Base-by-base conservation (phyloP, 2,113 vertebrate genomes). In the Gymnogyps californianus region DNA sequence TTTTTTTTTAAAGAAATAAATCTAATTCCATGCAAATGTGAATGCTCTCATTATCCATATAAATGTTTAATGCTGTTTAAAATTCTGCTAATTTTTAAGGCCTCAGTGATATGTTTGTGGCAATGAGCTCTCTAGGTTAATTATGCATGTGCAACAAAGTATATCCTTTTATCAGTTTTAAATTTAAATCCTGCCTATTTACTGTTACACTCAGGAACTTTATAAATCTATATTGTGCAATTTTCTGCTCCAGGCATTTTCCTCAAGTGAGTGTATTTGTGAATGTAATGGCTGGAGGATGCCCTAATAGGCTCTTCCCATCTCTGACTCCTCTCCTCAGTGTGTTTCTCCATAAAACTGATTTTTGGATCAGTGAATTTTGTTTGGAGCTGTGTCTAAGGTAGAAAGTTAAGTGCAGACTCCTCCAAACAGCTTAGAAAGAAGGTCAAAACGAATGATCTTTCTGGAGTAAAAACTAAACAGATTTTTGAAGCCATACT, bases 31-130 rank as follows among this genome's bases (percentile, higher is more conserved):
- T 83, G 76, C 21, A 76, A 91, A 91, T 89, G 10, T 81, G 82
- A 84, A 72, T 67, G 76, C 7, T 96, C 58, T 95, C 78, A 77
- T 93, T 96, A 96, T 88, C 82, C 84, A 61, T 96, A 95, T 93
- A 94, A 96, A 94, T 84, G 61, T 93, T 94, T 96, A 97, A 96
- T 96, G 84, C 76, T 93, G 97, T 83, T 95, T 28, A 93, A 94
- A 96, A 94, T 93, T 96, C 84, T 86, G 34, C 55, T 95, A 91
- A 95, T 95, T 89, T 95, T 96, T 93, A 77, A 96, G 90, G 76
- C 89, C 83, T 95, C 91, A 78, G 83, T 81, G 94, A 95, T 97
- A 89, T 91, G 94, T 91, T 91, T 90, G 66, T 95, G 78, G 49
- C 62, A 85, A 91, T 89, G 81, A 96, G 89, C 55, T 96, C 58